Conservation (phyloP, 2,113 vertebrate genomes). For the Vidua macroura region DNA sequence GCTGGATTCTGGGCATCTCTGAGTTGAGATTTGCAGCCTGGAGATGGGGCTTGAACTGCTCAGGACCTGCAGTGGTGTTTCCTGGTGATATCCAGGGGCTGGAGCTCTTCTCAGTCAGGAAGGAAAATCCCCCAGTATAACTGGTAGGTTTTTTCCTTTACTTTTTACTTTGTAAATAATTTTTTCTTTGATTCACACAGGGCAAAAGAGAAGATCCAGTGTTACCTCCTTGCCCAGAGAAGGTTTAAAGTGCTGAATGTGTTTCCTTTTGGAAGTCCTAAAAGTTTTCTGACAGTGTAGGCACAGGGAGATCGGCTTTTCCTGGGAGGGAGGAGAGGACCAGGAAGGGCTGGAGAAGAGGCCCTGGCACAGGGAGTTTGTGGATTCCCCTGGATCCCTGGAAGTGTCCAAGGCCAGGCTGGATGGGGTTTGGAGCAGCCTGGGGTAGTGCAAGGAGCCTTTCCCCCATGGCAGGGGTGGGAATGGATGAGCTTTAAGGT, state of each 20-base stretch:
- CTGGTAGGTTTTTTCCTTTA: background rate
- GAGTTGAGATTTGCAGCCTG: background rate
- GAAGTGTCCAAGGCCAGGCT: background rate
- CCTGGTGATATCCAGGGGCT: background rate
- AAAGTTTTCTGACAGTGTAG: background rate
- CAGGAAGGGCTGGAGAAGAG: background rate
- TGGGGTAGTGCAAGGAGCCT: background rate
- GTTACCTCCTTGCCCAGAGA: background rate
- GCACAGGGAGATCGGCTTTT: background rate
- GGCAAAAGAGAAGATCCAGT: background rate
- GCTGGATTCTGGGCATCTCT: background rate
- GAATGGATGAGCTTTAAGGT: accelerated
- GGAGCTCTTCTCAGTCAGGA: background rate
- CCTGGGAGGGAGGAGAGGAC: background rate
- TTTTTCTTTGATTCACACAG: background rate
- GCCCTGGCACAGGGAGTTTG: background rate
- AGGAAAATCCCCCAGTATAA: background rate
- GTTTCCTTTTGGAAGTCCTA: background rate
- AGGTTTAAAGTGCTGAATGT: background rate
- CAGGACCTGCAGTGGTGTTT: background rate
- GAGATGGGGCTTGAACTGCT: background rate
- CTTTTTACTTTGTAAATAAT: background rate
- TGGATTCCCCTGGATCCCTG: background rate
- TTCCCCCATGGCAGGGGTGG: background rate
- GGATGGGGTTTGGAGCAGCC: background rate